phyloP scores from a whole-genome alignment of 2,888 invertebrate species.

The Chrysina gloriosa region DNA sequence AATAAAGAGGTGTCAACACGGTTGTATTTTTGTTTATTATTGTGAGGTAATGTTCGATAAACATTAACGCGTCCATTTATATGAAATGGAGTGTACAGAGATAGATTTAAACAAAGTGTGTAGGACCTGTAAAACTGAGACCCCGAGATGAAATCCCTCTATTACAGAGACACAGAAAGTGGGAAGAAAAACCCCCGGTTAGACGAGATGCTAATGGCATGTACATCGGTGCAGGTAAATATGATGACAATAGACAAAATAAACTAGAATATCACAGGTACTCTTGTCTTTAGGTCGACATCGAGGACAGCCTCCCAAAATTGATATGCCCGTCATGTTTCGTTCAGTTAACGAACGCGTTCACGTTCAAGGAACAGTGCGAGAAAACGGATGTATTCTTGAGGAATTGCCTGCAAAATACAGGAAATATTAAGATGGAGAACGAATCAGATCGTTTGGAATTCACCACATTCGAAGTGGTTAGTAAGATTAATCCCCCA shows the following conservation, averaged over 20 bases:
- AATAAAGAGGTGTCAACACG: too few species aligned
- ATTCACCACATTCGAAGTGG: too few species aligned
- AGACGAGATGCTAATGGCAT: too few species aligned
- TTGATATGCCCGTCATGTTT: conserved; percentile 61
- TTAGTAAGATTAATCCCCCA: background rate
- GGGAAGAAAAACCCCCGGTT: conserved; percentile 56
- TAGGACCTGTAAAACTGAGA: conserved; percentile 59
- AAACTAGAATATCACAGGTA: conserved; percentile 66
- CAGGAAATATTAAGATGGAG: conserved; percentile 52
- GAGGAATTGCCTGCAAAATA: conserved; percentile 57
- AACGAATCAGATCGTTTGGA: too few species aligned
- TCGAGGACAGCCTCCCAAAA: conserved; percentile 61
- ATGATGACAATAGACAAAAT: too few species aligned
- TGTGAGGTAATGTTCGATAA: too few species aligned
- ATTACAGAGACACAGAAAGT: conserved; percentile 55
- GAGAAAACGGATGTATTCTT: conserved; percentile 59
- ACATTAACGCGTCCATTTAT: too few species aligned
- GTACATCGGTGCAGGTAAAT: too few species aligned
- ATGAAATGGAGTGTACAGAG: conserved; percentile 57
- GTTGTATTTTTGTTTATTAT: too few species aligned
- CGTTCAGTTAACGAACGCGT: conserved; percentile 59
- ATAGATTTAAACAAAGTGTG: conserved; percentile 61
- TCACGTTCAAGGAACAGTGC: conserved; percentile 61
- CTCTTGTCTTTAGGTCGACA: conserved; percentile 59
- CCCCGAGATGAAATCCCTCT: conserved; percentile 60